These are phyloP conservation scores for Okapia johnstoni DNA, from an alignment of 2,113 vertebrate species.

Conservation along the genomic window DNA sequence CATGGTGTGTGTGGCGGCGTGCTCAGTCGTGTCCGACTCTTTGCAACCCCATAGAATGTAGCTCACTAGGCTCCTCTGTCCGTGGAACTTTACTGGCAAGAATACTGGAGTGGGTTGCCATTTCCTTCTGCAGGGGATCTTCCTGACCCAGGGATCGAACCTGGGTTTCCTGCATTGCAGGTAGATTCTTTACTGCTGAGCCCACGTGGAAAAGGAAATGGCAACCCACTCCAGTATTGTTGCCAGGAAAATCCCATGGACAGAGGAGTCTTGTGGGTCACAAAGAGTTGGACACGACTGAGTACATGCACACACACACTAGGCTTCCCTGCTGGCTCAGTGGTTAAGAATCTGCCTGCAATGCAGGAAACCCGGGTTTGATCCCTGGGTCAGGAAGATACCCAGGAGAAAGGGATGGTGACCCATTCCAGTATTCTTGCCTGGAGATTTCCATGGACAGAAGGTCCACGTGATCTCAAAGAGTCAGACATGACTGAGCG, in stretches of 20 bases:
- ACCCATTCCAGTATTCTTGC: background rate
- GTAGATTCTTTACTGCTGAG: background rate
- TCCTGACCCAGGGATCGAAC: background rate
- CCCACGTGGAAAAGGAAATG: background rate
- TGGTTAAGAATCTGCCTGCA: background rate
- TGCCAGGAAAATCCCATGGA: background rate
- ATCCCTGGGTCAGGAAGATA: background rate
- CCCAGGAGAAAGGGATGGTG: background rate
- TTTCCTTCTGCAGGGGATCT: background rate
- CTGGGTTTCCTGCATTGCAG: background rate
- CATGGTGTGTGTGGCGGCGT: background rate
- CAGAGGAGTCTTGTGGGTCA: background rate
- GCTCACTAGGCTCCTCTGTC: background rate
- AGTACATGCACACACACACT: rapidly evolving
- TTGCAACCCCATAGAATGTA: background rate
- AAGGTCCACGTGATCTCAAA: background rate
- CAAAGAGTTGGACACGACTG: background rate
- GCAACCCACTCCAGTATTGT: background rate
- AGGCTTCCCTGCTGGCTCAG: background rate
- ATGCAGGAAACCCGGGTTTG: rapidly evolving
- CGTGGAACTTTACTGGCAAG: background rate
- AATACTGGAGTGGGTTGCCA: background rate
- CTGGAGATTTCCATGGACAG: background rate
- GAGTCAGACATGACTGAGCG: background rate
- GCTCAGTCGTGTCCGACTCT: background rate